These are phyloP conservation scores for Microchrysa polita DNA, from an alignment of 2,888 invertebrate genomes.

Conservation along the genomic window DNA sequence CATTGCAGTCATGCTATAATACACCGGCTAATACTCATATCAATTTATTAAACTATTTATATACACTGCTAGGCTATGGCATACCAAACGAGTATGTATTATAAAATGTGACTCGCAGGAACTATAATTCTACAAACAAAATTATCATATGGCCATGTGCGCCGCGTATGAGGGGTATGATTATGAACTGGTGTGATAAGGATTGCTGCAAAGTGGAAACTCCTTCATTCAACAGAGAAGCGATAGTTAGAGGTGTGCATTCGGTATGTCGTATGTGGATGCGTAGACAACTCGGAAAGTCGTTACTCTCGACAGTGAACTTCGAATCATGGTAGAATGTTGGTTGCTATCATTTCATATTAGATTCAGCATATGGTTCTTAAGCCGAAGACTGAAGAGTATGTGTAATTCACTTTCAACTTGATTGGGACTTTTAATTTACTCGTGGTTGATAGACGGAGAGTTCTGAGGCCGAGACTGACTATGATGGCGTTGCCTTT, in stretches of 20 bases:
- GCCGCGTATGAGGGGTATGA: no score
- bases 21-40: not conserved
- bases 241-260: no score
- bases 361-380: not conserved
- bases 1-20: conserved; percentile 5
- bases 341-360: not conserved
- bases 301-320: not conserved
- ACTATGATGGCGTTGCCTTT: not conserved
- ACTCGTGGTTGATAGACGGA: conserved; percentile 22
- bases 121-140: no score
- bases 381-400: not conserved
- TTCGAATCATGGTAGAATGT: not conserved
- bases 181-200: conserved; percentile 8
- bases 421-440: conserved; percentile 32
- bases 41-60: not conserved
- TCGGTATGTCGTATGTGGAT: no score
- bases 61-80: no score
- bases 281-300: no score
- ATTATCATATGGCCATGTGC: no score
- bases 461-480: no score
- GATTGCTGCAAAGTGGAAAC: not conserved
- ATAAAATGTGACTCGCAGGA: no score
- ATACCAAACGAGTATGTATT: no score
- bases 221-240: not conserved
- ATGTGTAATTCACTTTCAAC: conserved; percentile 1